Conservation (phyloP, 2,888 invertebrate species). For the Pseudococcus longispinus region DNA sequence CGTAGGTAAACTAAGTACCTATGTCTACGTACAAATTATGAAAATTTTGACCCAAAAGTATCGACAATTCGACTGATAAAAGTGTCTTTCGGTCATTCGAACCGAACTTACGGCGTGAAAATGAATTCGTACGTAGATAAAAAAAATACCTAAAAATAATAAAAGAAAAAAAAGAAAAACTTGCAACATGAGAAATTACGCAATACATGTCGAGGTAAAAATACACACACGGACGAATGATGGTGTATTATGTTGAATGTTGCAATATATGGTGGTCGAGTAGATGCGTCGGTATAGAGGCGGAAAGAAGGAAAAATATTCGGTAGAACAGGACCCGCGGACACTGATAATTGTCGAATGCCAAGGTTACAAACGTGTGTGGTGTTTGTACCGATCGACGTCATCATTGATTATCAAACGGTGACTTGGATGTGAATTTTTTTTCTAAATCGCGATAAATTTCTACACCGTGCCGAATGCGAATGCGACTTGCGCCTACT, state of each 20-base stretch:
- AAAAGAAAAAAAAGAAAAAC: not conserved
- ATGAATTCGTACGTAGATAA: conserved; percentile 9
- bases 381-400: conserved; percentile 33
- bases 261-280: conserved; percentile 6
- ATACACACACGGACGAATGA: conserved; percentile 1
- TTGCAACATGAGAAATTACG: conserved; percentile 15
- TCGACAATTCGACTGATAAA: not conserved
- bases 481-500: not conserved
- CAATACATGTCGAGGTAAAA: conserved; percentile 24
- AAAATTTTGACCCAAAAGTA: not conserved
- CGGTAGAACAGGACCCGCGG: conserved; percentile 40
- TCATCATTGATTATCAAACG: conserved; percentile 1
- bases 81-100: not conserved
- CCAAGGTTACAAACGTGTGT: conserved; percentile 36
- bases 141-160: not conserved
- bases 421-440: not conserved
- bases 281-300: not conserved
- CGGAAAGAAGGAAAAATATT: conserved; percentile 28
- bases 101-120: not conserved
- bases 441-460: not conserved
- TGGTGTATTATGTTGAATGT: conserved; percentile 42
- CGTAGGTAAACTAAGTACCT: not conserved
- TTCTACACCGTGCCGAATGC: not conserved
- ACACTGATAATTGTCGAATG: conserved; percentile 37
- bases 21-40: not conserved